A percentile compares a stretch with the other conserved stretches of the same genome.
Conservation (phyloP, 2,888 invertebrate genomes). For the Drosophila ochracea region DNA sequence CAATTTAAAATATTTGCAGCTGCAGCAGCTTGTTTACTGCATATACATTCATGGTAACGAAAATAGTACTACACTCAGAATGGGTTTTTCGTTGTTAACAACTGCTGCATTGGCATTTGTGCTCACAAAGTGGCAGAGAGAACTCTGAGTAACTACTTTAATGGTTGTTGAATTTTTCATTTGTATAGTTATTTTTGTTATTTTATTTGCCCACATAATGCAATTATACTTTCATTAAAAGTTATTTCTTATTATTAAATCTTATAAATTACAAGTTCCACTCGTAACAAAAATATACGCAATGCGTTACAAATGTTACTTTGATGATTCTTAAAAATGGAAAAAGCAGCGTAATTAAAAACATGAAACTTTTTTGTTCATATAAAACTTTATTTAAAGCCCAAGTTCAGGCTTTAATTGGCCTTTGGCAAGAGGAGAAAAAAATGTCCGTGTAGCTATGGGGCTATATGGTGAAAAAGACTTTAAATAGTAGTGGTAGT, state of each 20-base stretch:
- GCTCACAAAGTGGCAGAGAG: not conserved
- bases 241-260: not conserved
- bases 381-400: slow-evolving; percentile 4
- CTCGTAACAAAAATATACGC: not conserved
- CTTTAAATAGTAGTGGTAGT: slow-evolving; percentile 7
- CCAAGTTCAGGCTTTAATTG: slow-evolving; percentile 21
- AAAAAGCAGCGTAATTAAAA: slow-evolving; percentile 7
- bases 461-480: slow-evolving; percentile 10
- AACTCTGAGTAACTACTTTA: not conserved
- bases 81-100: not conserved
- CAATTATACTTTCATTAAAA: not conserved
- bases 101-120: not conserved
- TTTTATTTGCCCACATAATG: not conserved
- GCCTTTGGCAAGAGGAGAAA: slow-evolving; percentile 15
- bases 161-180: not conserved
- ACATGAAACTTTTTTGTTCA: not conserved
- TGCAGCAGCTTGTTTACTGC: slow-evolving; percentile 2
- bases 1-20: slow-evolving; percentile 3
- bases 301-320: not conserved
- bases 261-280: not conserved
- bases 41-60: not conserved
- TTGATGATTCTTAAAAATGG: not conserved
- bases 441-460: slow-evolving; percentile 10
- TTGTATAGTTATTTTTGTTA: not conserved
- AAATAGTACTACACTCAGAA: not conserved